A percentile compares a stretch with the other conserved stretches of the same genome.
Evolutionary conservation across 2,888 invertebrate species (phyloP).

Genomic region (Idaea biselata): DNA sequence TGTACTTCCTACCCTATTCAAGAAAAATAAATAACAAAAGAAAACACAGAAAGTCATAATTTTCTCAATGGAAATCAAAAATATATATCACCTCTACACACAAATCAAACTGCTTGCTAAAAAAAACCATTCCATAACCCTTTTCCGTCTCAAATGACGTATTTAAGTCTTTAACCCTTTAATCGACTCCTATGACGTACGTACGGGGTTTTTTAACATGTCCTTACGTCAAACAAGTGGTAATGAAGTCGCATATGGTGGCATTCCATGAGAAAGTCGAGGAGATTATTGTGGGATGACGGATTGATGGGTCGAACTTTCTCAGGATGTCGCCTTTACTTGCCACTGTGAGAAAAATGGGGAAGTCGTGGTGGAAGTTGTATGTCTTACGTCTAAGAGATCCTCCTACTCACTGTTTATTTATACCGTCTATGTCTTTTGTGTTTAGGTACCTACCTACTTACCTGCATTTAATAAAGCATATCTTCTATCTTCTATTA

Average conservation of each 20-base stretch:
- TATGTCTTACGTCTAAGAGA: background rate
- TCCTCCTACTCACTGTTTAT: too few relatives aligned
- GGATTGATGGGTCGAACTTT: background rate
- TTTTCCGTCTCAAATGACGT: background rate
- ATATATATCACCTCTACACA: too few relatives aligned
- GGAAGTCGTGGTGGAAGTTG: background rate
- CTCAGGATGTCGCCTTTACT: background rate
- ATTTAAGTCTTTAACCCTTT: constrained; percentile 13
- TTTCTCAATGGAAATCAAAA: too few relatives aligned
- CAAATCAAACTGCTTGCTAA: too few relatives aligned
- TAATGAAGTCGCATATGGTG: background rate
- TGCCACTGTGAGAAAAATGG: background rate
- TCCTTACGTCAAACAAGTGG: background rate
- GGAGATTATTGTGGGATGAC: background rate
- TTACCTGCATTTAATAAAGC: too few relatives aligned
- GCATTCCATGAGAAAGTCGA: background rate
- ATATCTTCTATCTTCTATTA: too few relatives aligned
- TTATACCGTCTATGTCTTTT: too few relatives aligned
- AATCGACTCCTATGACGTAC: background rate
- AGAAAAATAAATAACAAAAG: too few relatives aligned
- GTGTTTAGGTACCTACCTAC: too few relatives aligned
- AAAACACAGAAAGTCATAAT: too few relatives aligned
- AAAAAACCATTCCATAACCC: background rate
- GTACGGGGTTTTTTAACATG: background rate
- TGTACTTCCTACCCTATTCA: too few relatives aligned